These are phyloP conservation scores for Linnaemya vulpina DNA, from an alignment of 2,888 invertebrate genomes.

Conservation along the genomic window DNA sequence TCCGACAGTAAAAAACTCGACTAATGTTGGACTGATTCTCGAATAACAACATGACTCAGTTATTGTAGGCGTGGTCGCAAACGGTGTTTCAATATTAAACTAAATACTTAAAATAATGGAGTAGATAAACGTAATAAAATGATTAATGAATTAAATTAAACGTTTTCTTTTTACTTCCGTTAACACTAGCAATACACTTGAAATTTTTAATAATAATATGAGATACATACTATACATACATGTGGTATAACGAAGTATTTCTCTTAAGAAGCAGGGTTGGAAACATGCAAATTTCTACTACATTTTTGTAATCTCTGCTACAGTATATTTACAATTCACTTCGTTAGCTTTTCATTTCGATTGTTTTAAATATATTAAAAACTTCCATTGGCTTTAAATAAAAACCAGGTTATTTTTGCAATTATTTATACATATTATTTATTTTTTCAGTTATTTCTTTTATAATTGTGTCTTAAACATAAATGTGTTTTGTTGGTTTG, in stretches of 20 bases:
- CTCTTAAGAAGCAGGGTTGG: too few relatives aligned
- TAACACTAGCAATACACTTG: too few relatives aligned
- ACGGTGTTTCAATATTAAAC: slow-evolving; percentile 61
- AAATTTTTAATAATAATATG: too few relatives aligned
- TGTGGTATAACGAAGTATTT: too few relatives aligned
- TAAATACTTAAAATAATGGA: slow-evolving; percentile 60
- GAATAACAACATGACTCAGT: slow-evolving; percentile 41
- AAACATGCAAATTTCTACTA: too few relatives aligned
- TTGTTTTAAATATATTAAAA: not conserved
- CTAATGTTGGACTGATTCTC: slow-evolving; percentile 70
- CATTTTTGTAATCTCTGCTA: not conserved
- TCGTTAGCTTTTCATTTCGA: too few relatives aligned
- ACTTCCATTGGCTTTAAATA: not conserved
- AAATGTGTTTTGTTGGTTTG: slow-evolving; percentile 56
- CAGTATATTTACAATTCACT: too few relatives aligned
- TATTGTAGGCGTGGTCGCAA: slow-evolving; percentile 61
- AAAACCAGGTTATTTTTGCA: slow-evolving; percentile 57
- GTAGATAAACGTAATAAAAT: slow-evolving; percentile 65
- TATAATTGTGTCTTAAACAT: slow-evolving; percentile 66
- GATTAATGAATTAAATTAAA: slow-evolving; percentile 20
- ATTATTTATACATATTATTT: slow-evolving; percentile 69
- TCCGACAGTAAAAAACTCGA: slow-evolving; percentile 75
- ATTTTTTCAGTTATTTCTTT: slow-evolving; percentile 50
- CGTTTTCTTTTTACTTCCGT: too few relatives aligned
- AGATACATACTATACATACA: too few relatives aligned